Evolutionary conservation across 2,888 invertebrate species (phyloP), one percentile per base, ranked within the genome.

Genomic region (Allolobophora icterica): DNA sequence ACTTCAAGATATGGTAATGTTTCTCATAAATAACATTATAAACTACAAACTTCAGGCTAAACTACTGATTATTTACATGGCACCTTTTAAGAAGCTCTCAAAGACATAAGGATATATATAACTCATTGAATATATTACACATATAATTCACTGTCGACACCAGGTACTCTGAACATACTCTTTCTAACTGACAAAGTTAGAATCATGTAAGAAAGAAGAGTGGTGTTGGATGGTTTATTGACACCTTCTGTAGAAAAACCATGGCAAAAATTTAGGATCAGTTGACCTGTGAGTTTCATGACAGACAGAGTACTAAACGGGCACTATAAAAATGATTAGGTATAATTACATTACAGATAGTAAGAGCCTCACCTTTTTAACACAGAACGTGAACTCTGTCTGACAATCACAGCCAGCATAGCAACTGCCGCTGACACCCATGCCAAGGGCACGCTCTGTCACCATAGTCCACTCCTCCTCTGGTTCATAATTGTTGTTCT

Each of bases 401-500:
- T 87, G 34, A 35, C 34, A 35, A 38, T 87, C 87, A 38, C 24
- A 35, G 0, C 87, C 87, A 17, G 87, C 87, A 87, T 35, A 87
- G 38, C 87, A 87, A 38, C 87, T 87, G 38, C 87, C 87, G 15
- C 87, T 87, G 19, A 87, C 87, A 35, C 87, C 87, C 5, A 35
- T 34, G 35, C 87, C 87, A 35, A 87, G 87, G 19, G 38, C 87
- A n/a, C n/a, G 71, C 38, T 34, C 19, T 8, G 87, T 35, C 38
- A 87, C n/a, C 21, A 35, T 15, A 35, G 35, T 87, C 34, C 34
- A 87, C 8, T 87, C 87, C 87, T 35, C 38, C 35, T 87, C 87
- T 87, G 34, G 87, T 35, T 87, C 87, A 35, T 87, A 87, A 38
- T 87, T 87, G 87, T 87, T 87, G 34, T 87, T 87, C 34, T 87